Conservation (phyloP, 2,113 vertebrate species). For the Pituophis catenifer region DNA sequence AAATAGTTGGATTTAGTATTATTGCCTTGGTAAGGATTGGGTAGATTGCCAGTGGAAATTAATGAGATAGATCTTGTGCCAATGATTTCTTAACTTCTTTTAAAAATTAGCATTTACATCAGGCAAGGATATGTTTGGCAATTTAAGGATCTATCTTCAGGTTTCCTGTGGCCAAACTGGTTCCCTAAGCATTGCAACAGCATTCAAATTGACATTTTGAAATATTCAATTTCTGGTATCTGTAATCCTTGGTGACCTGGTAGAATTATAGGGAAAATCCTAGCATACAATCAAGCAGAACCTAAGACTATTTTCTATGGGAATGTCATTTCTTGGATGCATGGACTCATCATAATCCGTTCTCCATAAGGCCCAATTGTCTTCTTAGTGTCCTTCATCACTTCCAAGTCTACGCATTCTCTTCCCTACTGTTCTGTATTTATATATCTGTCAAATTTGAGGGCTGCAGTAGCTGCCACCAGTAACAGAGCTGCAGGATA, state of each 20-base stretch:
- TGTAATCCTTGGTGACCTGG: neutral
- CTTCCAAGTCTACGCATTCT: neutral
- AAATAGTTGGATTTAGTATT: neutral
- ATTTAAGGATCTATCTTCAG: neutral
- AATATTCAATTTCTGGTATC: neutral
- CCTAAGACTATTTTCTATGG: neutral
- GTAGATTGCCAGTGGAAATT: neutral
- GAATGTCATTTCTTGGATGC: neutral
- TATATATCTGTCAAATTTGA: neutral
- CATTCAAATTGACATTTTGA: neutral
- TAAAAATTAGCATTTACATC: neutral
- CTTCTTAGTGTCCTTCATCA: neutral
- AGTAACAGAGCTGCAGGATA: neutral
- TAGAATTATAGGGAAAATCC: neutral
- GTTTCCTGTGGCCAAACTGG: neutral
- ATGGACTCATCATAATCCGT: neutral
- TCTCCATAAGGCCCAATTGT: neutral
- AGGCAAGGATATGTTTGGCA: neutral
- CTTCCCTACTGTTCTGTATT: neutral
- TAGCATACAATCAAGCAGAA: neutral
- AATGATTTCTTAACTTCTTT: neutral
- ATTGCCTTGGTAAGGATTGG: neutral
- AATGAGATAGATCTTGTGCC: neutral
- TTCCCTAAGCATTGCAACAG: neutral
- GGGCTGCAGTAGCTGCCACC: neutral